A percentile compares a stretch with the other conserved stretches of the same genome.
Conservation (phyloP, 1,140 invertebrate genomes). For the Drosophila bifasciata region DNA sequence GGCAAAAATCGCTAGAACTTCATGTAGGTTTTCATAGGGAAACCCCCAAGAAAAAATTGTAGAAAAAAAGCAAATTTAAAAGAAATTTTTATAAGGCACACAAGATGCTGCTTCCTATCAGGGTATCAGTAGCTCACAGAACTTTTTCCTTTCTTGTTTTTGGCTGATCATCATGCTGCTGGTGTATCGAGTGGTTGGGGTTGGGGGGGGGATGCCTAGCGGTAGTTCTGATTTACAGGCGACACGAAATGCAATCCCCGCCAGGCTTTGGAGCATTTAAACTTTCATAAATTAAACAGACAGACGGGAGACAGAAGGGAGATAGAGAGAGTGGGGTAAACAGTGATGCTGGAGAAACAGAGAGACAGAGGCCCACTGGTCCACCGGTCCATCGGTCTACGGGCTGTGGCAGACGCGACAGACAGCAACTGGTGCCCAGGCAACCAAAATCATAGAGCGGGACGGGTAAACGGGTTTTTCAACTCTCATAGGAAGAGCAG, state of each 20-base stretch:
- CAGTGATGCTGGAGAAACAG: too few species aligned
- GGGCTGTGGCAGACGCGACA: slow-evolving; percentile 17
- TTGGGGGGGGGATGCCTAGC: slow-evolving; percentile 53
- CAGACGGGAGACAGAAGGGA: slow-evolving; percentile 1
- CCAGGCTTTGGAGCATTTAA: slow-evolving; percentile 63
- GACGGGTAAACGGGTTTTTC: slow-evolving; percentile 61
- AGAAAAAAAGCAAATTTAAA: too few species aligned
- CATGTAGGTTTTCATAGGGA: too few species aligned
- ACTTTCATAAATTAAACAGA: slow-evolving; percentile 78
- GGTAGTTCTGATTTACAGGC: slow-evolving; percentile 76
- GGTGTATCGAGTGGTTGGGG: slow-evolving; percentile 6
- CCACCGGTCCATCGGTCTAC: too few species aligned
- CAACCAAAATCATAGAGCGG: slow-evolving; percentile 61
- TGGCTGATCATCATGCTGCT: neutral
- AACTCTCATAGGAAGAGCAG: slow-evolving; percentile 14
- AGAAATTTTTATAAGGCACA: too few species aligned
- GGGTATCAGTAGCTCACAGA: too few species aligned
- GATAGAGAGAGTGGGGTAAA: slow-evolving; percentile 11
- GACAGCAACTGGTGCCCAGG: slow-evolving; percentile 36
- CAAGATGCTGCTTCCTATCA: too few species aligned
- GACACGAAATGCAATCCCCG: slow-evolving; percentile 67
- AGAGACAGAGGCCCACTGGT: too few species aligned
- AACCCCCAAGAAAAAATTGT: too few species aligned
- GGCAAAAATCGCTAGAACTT: too few species aligned
- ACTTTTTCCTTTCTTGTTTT: too few species aligned